Percentiles rank a stretch among this genome's conserved stretches.
These are phyloP conservation scores for Druon quercuslanigerum DNA, from an alignment of 1,140 invertebrate genomes.

Conservation along the genomic window DNA sequence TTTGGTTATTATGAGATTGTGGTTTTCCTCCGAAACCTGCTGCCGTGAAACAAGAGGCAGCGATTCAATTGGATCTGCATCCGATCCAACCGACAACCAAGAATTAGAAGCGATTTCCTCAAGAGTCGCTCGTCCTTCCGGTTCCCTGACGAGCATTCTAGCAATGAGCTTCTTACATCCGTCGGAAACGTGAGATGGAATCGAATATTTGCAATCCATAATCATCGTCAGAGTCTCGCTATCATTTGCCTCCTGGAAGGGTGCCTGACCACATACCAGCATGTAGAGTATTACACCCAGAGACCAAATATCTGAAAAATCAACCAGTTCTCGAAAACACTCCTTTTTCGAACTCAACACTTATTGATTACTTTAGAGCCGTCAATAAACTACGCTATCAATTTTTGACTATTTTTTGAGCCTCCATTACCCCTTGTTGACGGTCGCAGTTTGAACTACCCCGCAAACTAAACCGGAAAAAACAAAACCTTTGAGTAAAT, in stretches of 20 bases:
- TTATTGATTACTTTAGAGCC: too few species aligned
- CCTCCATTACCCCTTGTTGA: too few species aligned
- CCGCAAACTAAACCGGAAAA: too few species aligned
- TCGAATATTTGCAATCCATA: constrained; percentile 98
- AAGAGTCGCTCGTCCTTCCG: constrained; percentile 91
- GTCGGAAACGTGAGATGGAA: constrained; percentile 91
- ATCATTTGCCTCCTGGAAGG: constrained; percentile 99
- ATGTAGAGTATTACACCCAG: constrained; percentile 98
- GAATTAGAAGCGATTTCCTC: constrained; percentile 91
- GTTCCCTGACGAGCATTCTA: constrained; percentile 94
- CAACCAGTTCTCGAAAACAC: background rate
- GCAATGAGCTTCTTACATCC: constrained; percentile 91
- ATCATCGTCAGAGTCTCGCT: constrained; percentile 99
- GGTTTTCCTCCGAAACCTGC: constrained; percentile 93
- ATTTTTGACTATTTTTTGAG: too few species aligned
- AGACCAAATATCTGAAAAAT: constrained; percentile 93
- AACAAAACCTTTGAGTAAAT: too few species aligned
- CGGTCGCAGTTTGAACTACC: too few species aligned
- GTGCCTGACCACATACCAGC: constrained; percentile 97
- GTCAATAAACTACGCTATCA: too few species aligned
- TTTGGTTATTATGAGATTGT: constrained; percentile 93
- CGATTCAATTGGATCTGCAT: constrained; percentile 75
- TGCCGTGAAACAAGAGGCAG: constrained; percentile 89
- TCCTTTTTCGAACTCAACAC: too few species aligned
- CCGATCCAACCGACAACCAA: constrained; percentile 84